Percentiles rank a stretch among this genome's conserved stretches.
Evolutionary conservation across 2,113 vertebrate species (phyloP).

Genomic region (Riparia riparia): DNA sequence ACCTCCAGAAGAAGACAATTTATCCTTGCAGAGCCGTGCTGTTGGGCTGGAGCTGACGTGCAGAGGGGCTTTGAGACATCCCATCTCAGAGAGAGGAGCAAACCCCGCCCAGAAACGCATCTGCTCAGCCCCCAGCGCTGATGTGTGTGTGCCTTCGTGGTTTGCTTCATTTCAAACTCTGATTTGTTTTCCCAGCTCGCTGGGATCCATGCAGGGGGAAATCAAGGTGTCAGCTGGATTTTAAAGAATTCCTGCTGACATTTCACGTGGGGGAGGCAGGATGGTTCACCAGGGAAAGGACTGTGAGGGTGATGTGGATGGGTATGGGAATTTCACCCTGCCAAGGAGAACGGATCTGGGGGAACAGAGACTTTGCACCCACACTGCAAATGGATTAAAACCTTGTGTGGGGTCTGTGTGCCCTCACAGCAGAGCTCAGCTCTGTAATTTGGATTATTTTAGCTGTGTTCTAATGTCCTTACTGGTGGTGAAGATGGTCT

Average conservation of each 20-base stretch:
- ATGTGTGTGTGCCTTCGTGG: background rate
- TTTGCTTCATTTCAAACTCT: background rate
- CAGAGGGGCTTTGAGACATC: background rate
- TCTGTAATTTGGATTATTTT: background rate
- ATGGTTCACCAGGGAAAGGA: background rate
- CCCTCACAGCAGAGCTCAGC: background rate
- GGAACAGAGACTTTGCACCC: background rate
- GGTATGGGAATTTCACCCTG: background rate
- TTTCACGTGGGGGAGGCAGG: background rate
- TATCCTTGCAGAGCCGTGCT: background rate
- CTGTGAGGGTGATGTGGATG: background rate
- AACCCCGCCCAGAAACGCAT: background rate
- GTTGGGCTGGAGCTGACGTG: background rate
- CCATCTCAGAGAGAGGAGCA: background rate
- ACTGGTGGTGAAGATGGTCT: slow-evolving; percentile 90
- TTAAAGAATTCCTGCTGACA: background rate
- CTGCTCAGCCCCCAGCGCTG: background rate
- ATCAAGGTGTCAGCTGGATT: background rate
- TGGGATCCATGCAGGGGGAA: background rate
- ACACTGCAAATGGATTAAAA: background rate
- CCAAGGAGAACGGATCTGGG: background rate
- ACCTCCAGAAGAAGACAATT: background rate
- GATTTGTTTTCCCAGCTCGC: background rate
- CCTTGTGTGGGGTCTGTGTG: background rate
- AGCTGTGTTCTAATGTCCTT: slow-evolving; percentile 44